Evolutionary conservation across 2,113 vertebrate genomes (phyloP), one percentile per base, ranked within the genome.

Genomic region (Lipotes vexillifer): DNA sequence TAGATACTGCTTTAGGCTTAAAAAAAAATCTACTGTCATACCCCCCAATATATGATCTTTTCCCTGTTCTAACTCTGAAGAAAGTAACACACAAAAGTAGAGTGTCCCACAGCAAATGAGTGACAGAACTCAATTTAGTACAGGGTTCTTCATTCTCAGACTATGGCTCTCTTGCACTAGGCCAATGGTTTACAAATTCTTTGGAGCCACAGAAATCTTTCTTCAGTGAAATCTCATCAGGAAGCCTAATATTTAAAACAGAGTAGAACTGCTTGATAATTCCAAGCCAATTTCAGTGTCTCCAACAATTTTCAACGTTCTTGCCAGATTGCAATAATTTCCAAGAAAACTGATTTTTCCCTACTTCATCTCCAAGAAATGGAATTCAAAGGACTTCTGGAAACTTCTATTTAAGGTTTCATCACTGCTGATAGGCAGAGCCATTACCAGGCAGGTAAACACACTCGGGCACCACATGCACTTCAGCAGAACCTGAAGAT

Each of bases 201-300:
- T 61, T 72, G 90, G 71, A 31, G 55, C 38, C 68, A 71, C 10
- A 66, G 33, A 61, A 88, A 92, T 85, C 9, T 72, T 93, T 83
- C 71, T 89, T 88, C 63, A 93, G 6, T 65, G 33, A 69, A 65
- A 86, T 89, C 38, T 49, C 77, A 81, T 57, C 25, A 85, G 65
- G 57, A 81, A 95, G 23, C 12, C 63, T 96, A 90, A 96, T 92
- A 87, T 72, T 96, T 74, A 80, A 90, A 95, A 84, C 29, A 44
- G 11, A 77, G 13, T 18, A 5, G 36, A 88, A 7, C 15, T 71
- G 9, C 44, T 68, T 92, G 65, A 29, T 72, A 80, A 96, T 86
- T 83, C 29, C 21, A 95, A 78, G n/a, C 25, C 74, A 82, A 82
- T 72, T 96, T 74, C 63, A 94, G 31, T 75, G 15, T 25, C 61